Conservation (phyloP, 2,888 invertebrate genomes). For the Tridacna gigas region DNA sequence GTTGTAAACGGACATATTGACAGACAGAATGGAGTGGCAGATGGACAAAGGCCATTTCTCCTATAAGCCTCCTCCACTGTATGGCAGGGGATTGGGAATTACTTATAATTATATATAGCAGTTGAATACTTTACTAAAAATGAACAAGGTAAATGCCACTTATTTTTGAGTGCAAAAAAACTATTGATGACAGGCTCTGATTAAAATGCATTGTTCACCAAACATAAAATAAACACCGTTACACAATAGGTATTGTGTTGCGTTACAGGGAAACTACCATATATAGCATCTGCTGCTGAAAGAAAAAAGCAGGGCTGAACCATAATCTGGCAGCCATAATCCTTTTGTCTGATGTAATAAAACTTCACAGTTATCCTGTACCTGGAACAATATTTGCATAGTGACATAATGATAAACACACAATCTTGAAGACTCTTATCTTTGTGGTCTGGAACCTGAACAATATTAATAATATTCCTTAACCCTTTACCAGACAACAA, state of each 20-base stretch:
- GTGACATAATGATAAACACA: constrained; percentile 22
- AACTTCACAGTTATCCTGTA: constrained; percentile 15
- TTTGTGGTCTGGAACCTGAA: neutral
- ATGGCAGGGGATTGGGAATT: too few species aligned
- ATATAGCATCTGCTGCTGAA: constrained; percentile 11
- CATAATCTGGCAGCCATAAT: constrained; percentile 12
- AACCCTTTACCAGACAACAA: neutral
- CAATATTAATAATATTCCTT: neutral
- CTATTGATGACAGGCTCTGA: too few species aligned
- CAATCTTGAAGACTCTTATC: constrained; percentile 5
- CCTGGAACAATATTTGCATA: constrained; percentile 13
- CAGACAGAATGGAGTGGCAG: too few species aligned
- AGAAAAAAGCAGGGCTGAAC: constrained; percentile 6
- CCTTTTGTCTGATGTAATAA: constrained; percentile 21
- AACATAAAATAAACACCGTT: neutral
- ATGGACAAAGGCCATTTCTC: too few species aligned
- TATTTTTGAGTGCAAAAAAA: too few species aligned
- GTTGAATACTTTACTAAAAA: too few species aligned
- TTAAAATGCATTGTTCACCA: too few species aligned
- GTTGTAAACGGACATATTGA: too few species aligned
- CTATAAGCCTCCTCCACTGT: too few species aligned
- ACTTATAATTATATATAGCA: too few species aligned
- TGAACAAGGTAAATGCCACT: too few species aligned
- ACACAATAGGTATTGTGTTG: neutral
- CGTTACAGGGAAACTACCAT: constrained; percentile 1